These are phyloP conservation scores for Physocephala rufipes DNA, from an alignment of 2,888 invertebrate species.

Conservation along the genomic window DNA sequence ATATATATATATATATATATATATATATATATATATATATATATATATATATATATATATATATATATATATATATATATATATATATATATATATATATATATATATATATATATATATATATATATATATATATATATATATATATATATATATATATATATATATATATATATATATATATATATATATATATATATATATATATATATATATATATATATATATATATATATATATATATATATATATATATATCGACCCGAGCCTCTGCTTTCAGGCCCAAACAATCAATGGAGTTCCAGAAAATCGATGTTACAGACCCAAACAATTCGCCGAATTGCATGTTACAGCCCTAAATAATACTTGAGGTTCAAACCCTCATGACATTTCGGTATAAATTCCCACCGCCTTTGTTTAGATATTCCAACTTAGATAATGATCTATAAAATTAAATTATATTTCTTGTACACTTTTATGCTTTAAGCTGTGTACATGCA, in stretches of 20 bases:
- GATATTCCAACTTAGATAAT: too few relatives aligned
- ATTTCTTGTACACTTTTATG: too few relatives aligned
- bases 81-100: slow-evolving; percentile 1
- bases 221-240: slow-evolving; percentile 4
- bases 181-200: slow-evolving; percentile 2
- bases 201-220: slow-evolving; percentile 22
- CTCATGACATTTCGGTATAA: too few relatives aligned
- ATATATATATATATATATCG: not conserved
- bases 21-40: slow-evolving; percentile 21
- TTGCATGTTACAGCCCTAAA: too few relatives aligned
- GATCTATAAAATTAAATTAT: too few relatives aligned
- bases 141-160: slow-evolving; percentile 18
- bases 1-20: slow-evolving; percentile 13
- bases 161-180: slow-evolving; percentile 21
- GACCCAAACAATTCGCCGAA: too few relatives aligned
- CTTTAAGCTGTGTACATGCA: too few relatives aligned
- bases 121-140: slow-evolving; percentile 23
- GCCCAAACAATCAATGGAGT: too few relatives aligned
- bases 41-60: not conserved
- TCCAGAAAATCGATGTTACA: too few relatives aligned
- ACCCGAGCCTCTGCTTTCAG: too few relatives aligned
- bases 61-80: slow-evolving; percentile 1
- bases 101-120: slow-evolving; percentile 11
- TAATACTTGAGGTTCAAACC: too few relatives aligned
- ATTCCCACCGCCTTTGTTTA: too few relatives aligned